phyloP scores from a whole-genome alignment of 2,888 invertebrate genomes.

The Cataglyphis albicans region DNA sequence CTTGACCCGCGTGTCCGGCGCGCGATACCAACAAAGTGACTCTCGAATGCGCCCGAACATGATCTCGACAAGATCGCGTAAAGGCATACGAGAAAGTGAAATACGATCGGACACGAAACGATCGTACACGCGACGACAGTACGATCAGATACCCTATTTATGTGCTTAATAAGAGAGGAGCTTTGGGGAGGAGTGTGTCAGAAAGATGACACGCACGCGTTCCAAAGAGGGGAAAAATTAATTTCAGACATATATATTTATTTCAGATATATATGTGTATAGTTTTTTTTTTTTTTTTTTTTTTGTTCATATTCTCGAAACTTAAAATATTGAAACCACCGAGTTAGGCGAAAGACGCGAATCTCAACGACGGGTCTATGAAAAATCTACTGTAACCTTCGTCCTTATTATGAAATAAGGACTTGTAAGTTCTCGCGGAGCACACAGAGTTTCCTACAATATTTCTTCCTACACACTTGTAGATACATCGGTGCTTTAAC shows the following conservation, averaged over 20 bases:
- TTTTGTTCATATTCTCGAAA: background rate
- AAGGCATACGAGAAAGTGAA: conserved; percentile 34
- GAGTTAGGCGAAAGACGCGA: background rate
- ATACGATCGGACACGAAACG: conserved; percentile 43
- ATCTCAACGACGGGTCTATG: conserved; percentile 15
- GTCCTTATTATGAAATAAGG: conserved; percentile 37
- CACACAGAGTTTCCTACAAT: conserved; percentile 30
- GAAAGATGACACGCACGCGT: background rate
- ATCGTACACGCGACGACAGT: conserved; percentile 41
- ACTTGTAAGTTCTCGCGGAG: conserved; percentile 27
- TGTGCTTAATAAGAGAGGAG: conserved; percentile 1
- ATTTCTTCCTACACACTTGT: conserved; percentile 41
- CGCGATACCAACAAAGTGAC: conserved; percentile 40
- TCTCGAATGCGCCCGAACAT: conserved; percentile 29
- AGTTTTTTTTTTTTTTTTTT: too few relatives aligned
- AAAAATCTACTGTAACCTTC: conserved; percentile 35
- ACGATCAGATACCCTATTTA: conserved; percentile 16
- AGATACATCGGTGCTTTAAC: conserved; percentile 49
- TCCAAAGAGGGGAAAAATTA: background rate
- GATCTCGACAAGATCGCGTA: conserved; percentile 37
- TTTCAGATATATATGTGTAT: background rate
- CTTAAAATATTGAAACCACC: background rate
- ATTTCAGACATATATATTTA: background rate
- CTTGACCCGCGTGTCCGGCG: background rate
- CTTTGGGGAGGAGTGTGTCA: background rate